phyloP scores from a whole-genome alignment of 2,797 vertebrate genomes.

The Arremon brunneinucha region DNA sequence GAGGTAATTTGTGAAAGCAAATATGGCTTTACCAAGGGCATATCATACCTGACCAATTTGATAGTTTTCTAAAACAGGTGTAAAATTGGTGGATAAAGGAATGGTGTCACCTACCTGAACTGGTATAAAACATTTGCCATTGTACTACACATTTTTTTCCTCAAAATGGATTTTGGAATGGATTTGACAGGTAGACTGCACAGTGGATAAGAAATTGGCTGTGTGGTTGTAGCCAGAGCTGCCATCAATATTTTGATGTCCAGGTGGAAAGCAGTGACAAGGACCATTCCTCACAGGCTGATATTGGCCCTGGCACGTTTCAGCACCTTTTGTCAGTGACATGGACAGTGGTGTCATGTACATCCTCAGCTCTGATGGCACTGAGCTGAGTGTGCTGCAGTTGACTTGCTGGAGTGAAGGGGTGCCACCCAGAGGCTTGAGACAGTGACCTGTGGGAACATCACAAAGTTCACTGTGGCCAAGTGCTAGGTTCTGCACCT shows the following conservation, averaged over 20 bases:
- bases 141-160: not conserved
- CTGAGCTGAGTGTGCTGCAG: fast-evolving
- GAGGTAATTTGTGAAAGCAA: not conserved
- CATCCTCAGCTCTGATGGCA: not conserved
- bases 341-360: fast-evolving
- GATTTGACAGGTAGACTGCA: not conserved
- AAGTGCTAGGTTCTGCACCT: not conserved
- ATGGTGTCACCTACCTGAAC: fast-evolving
- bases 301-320: fast-evolving
- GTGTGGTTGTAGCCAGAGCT: not conserved
- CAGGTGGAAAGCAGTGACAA: not conserved
- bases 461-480: not conserved
- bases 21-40: not conserved
- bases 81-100: not conserved
- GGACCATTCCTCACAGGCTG: fast-evolving
- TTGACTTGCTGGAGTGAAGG: not conserved
- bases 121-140: not conserved
- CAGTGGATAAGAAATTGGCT: not conserved
- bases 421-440: not conserved
- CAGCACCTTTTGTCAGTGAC: not conserved
- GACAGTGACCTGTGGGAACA: fast-evolving
- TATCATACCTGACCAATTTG: not conserved
- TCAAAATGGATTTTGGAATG: not conserved
- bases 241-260: fast-evolving
- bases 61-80: not conserved